Evolutionary conservation across 2,888 invertebrate species (phyloP).

Genomic region (Latrodectus elegans): DNA sequence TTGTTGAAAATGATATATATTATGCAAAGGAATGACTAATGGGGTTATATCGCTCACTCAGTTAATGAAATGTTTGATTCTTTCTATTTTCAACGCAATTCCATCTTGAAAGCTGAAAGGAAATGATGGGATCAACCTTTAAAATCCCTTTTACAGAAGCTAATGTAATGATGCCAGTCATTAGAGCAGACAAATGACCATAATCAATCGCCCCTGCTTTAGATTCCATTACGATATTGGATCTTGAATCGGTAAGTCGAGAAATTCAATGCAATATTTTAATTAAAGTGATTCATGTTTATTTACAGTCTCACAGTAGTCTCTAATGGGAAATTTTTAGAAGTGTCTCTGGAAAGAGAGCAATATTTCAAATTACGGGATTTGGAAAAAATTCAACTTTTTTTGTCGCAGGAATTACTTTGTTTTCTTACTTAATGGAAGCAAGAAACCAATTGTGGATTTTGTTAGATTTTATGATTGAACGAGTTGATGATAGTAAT

Average conservation of each 20-base stretch:
- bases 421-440: too few species aligned
- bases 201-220: not conserved
- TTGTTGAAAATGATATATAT: too few species aligned
- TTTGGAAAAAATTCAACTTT: too few species aligned
- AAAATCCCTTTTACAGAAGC: not conserved
- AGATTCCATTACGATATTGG: slow-evolving; percentile 5
- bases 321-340: not conserved
- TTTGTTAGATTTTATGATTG: too few species aligned
- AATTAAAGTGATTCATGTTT: not conserved
- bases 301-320: not conserved
- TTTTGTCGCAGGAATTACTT: too few species aligned
- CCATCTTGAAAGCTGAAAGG: too few species aligned
- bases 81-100: too few species aligned
- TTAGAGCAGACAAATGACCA: slow-evolving; percentile 2
- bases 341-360: not conserved
- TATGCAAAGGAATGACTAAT: too few species aligned
- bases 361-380: not conserved
- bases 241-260: not conserved
- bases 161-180: not conserved
- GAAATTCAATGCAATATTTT: not conserved
- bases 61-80: too few species aligned
- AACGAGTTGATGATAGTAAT: too few species aligned
- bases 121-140: not conserved
- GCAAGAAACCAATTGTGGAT: too few species aligned
- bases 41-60: too few species aligned